Evolutionary conservation across 2,888 invertebrate species (phyloP), one percentile per base, ranked within the genome.

Genomic region (Mesochorus sp.): DNA sequence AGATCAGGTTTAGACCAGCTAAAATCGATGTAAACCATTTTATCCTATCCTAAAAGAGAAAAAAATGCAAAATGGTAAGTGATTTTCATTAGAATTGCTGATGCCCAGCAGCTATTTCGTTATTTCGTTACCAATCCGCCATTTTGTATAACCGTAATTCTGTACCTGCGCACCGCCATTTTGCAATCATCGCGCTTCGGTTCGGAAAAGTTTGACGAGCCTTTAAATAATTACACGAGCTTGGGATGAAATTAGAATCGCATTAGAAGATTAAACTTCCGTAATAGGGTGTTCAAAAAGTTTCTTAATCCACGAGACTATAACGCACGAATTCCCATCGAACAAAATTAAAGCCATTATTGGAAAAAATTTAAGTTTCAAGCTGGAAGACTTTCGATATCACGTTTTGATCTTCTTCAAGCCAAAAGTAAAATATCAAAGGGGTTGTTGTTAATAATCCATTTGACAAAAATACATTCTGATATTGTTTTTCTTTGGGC

Each of bases 401-500:
- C 3, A 2, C 26, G 3, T n/a, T 57, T 5, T 21, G n/a, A n/a
- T 19, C 0, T 5, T 37, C 24, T 37, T 10, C 10, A 5, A 44
- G 14, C 21, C 8, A 21, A 14, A 31, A 67, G 31, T 21, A n/a
- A 44, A 31, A 6, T n/a, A n/a, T n/a, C n/a, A n/a, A 17, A 1
- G 3, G 14, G 10, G 8, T 55, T 28, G 39, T 12, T 8, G 47
- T 26, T 6, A 12, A 26, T 14, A 4, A 39, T 37, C 8, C 49
- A 57, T 70, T 70, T 47, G 47, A n/a, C 3, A 17, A 59, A 31
- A 34, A 12, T 24, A 47, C 8, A 26, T 14, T 62, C 14, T n/a
- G 2, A 3, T 44, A 8, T 44, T 19, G 5, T 42, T 31, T 2
- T 1, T 14, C 19, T 44, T 34, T 6, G 4, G n/a, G n/a, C n/a